These are phyloP conservation scores for Pyrocoelia pectoralis DNA, from an alignment of 2,888 invertebrate species.

Conservation along the genomic window DNA sequence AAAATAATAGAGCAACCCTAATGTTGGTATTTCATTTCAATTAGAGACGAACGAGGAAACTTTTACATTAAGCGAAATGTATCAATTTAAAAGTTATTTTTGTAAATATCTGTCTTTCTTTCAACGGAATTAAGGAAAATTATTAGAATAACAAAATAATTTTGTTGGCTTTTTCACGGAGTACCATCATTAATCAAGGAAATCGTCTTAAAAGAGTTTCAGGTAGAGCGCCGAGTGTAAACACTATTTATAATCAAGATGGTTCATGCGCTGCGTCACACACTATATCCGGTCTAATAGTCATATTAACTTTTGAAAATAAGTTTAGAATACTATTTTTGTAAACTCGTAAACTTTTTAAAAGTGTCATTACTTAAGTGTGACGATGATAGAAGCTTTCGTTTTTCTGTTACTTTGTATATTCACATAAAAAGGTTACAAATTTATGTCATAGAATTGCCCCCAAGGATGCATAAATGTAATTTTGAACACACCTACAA, in stretches of 20 bases:
- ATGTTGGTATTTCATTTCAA: background rate
- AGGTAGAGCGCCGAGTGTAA: slow-evolving; percentile 42
- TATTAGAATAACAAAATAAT: background rate
- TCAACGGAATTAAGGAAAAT: background rate
- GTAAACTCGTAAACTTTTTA: background rate
- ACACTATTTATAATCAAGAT: slow-evolving; percentile 42
- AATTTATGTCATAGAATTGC: too few relatives aligned
- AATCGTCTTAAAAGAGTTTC: slow-evolving; percentile 12
- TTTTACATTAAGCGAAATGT: background rate
- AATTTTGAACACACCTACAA: too few relatives aligned
- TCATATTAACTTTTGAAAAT: slow-evolving; percentile 28
- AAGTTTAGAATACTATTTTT: slow-evolving; percentile 25
- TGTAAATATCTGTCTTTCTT: background rate
- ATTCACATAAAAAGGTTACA: too few relatives aligned
- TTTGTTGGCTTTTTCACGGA: background rate
- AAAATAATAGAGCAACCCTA: background rate
- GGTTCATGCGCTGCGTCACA: slow-evolving; percentile 32
- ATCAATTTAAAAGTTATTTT: background rate
- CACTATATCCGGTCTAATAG: slow-evolving; percentile 35
- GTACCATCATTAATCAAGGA: slow-evolving; percentile 6
- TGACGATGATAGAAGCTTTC: background rate
- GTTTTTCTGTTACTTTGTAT: background rate
- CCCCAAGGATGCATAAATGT: too few relatives aligned
- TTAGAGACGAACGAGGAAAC: background rate
- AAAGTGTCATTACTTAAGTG: background rate